A percentile compares a stretch with the other conserved stretches of the same genome.
Evolutionary conservation across 2,113 vertebrate genomes (phyloP).

Genomic region (Nerophis lumbriciformis): DNA sequence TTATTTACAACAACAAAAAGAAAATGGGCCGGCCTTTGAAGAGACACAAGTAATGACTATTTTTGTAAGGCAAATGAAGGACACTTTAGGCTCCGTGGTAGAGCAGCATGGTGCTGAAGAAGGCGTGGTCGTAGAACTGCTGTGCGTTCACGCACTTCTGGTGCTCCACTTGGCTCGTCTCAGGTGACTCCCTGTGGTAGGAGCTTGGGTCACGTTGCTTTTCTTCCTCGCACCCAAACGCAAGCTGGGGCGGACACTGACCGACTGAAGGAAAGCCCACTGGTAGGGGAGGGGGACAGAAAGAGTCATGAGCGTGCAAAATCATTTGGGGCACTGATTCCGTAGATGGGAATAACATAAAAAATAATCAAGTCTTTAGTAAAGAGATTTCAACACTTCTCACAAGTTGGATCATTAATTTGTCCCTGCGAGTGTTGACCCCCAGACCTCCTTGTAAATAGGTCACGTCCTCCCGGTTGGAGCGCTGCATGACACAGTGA

Average conservation of each 20-base stretch:
- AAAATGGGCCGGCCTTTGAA: slow-evolving; percentile 15
- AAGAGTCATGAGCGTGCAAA: slow-evolving; percentile 19
- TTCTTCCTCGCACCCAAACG: slow-evolving; percentile 39
- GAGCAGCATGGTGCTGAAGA: slow-evolving; percentile 84
- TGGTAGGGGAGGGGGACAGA: slow-evolving; percentile 58
- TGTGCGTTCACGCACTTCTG: slow-evolving; percentile 80
- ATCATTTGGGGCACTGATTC: slow-evolving; percentile 12
- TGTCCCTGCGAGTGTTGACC: slow-evolving; percentile 18
- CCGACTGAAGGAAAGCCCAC: slow-evolving; percentile 72
- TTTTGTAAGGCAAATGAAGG: slow-evolving; percentile 53
- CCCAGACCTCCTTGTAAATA: slow-evolving; percentile 18
- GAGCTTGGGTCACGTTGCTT: slow-evolving; percentile 33
- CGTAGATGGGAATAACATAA: neutral
- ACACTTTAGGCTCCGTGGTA: slow-evolving; percentile 81
- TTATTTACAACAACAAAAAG: slow-evolving; percentile 4
- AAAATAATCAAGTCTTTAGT: neutral
- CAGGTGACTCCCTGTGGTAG: slow-evolving; percentile 78
- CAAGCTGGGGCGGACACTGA: slow-evolving; percentile 59
- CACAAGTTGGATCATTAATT: slow-evolving; percentile 9
- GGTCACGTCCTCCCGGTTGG: slow-evolving; percentile 40
- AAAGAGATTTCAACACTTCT: neutral
- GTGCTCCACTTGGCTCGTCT: slow-evolving; percentile 84
- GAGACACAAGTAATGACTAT: slow-evolving; percentile 18
- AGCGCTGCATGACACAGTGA: slow-evolving; percentile 28
- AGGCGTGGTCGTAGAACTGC: slow-evolving; percentile 76